Base-by-base conservation (phyloP, 2,888 invertebrate species). In the Pandemis heparana region DNA sequence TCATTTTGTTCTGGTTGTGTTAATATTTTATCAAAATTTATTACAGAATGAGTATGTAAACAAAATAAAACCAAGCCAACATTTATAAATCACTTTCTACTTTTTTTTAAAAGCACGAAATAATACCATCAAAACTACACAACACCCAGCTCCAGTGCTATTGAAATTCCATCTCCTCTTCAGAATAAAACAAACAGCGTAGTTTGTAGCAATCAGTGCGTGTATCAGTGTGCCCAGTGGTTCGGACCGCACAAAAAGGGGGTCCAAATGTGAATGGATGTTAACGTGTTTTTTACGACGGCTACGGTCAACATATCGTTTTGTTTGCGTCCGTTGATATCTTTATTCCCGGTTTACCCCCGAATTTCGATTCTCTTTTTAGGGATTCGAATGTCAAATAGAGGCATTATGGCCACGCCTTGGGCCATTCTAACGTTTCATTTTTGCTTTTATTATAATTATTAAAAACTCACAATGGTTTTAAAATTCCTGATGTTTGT, bases 251-350 rank as follows among this genome's bases (percentile, higher is more conserved):
- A 83, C 89, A 91, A 93, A 92, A 90, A 92, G 91, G 92, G 93
- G 92, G 86, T 86, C 91, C 89, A 92, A 92, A 94, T 89, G 89
- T 91, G 92, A 92, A 94, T 94, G 91, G 93, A 94, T 94, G 94
- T 92, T 94, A 94, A 94, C 94, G 94, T 92, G 94, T 92, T 94
- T 94, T 94, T 94, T 94, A 94, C 93, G 93, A 92, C 83, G 83
- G 75, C 82, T 85, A 83, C 85, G 90, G 88, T 89, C 91, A 90
- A 90, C 92, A 89, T 92, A 91, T 91, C 91, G 91, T 90, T 92
- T 90, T 92, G 92, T 93, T 93, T 93, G 92, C 90, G 87, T 85
- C 89, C 90, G 81, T 84, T 85, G 89, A 91, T 92, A 92, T 92
- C 92, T 93, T 89, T 91, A 92, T 92, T 85, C 84, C 85, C 80